Evolutionary conservation across 2,888 invertebrate species (phyloP), one percentile per base, ranked within the genome.

Genomic region (Seladonia tumulorum): DNA sequence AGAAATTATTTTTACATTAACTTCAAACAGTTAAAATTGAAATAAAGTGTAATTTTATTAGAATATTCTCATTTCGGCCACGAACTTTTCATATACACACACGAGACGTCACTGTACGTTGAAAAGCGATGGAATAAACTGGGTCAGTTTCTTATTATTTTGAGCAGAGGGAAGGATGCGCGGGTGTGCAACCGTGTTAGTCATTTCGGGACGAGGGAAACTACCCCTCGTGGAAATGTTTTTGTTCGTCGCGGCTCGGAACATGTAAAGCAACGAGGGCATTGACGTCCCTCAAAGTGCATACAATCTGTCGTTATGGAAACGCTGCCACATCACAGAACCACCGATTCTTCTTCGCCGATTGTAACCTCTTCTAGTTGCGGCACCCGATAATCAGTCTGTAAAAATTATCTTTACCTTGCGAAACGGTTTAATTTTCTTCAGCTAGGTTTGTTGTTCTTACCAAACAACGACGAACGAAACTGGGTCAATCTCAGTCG

Each of bases 271-370:
- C 42, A 68, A 74, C 71, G 79, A 63, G 83, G 83, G 25, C 79
- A 85, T 79, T 85, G 76, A 73, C 83, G 68, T 72, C 35, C 47
- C 18, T 25, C 66, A 73, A 79, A 79, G 79, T 82, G 85, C 63
- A 79, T 79, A 71, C 76, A 39, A 53, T 45, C 63, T 76, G 83
- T 83, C 42, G 85, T 83, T 79, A 85, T 85, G 83, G 85, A 76
- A 76, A 85, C 85, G 45, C 42, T 16, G 47, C 73, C 73, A 35
- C 85, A 83, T 47, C 76, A 79, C 83, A 83, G 42, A 76, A 76
- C 35, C n/a, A 68, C 66, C 66, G 68, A 68, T 76, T 63, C 74
- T 66, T 76, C 25, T 29, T 66, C 16, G 25, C 66, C 39, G n/a
- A 53, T 66, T 45, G 4, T 57, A n/a, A 47, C 10, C 8, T 10